phyloP scores from a whole-genome alignment of 2,797 vertebrate genomes.

The Spheniscus humboldti region DNA sequence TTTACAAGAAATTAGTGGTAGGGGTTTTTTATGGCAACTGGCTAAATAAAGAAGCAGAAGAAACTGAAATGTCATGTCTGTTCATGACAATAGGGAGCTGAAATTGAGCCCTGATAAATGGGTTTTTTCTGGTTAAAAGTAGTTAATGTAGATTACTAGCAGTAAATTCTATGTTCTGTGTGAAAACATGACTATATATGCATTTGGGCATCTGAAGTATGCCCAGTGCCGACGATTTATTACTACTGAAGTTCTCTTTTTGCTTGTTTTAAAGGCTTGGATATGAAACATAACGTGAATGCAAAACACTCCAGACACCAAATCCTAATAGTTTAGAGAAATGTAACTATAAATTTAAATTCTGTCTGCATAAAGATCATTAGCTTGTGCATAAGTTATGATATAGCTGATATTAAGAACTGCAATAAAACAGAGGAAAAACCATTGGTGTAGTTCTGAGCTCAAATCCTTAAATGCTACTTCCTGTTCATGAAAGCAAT shows the following conservation, averaged over 20 bases:
- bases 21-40: neutral
- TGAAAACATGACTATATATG: neutral
- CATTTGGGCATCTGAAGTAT: neutral
- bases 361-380: constrained; percentile 17
- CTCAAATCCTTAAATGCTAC: neutral
- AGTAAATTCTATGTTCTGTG: neutral
- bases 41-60: neutral
- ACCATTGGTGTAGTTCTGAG: neutral
- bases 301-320: neutral
- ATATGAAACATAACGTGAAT: neutral
- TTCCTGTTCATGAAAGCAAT: neutral
- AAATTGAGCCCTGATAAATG: neutral
- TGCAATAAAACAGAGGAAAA: neutral
- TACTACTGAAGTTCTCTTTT: neutral
- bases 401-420: neutral
- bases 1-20: neutral
- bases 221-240: neutral
- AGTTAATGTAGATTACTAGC: neutral
- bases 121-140: neutral
- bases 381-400: neutral
- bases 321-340: neutral
- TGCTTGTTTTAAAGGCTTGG: neutral
- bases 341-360: neutral
- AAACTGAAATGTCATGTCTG: neutral
- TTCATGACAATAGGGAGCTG: neutral